A percentile compares a stretch with the other conserved stretches of the same genome.
Evolutionary conservation across 35 echinoderm and acorn worm genomes (phyloP).

Genomic region (Apostichopus japonicus): DNA sequence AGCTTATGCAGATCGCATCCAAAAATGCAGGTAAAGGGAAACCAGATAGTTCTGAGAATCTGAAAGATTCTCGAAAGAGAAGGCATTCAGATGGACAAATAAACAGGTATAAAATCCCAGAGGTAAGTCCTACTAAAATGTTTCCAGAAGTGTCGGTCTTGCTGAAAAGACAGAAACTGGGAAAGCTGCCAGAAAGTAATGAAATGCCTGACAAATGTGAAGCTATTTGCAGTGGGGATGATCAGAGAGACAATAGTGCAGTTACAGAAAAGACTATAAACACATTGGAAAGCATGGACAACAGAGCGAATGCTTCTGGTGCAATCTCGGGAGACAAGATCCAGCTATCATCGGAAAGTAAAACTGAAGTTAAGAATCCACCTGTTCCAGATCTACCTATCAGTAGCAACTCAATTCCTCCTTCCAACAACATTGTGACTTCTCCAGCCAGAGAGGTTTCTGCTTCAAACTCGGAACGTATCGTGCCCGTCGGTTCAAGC

Average conservation of each 20-base stretch:
- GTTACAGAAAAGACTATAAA: neutral
- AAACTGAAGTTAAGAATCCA: too few relatives aligned
- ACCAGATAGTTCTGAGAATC: neutral
- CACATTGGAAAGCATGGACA: neutral
- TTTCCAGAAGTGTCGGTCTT: neutral
- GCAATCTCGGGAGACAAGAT: neutral
- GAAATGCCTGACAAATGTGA: neutral
- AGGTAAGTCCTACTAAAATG: neutral
- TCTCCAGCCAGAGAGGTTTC: too few relatives aligned
- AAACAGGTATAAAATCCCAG: neutral
- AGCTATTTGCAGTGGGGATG: neutral
- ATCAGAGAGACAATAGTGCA: neutral
- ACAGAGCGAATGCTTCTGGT: neutral
- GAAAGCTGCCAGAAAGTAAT: neutral
- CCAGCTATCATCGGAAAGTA: neutral
- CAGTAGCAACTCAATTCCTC: neutral
- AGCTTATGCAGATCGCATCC: slow-evolving; percentile 12
- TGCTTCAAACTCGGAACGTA: too few relatives aligned
- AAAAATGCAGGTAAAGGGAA: slow-evolving; percentile 14
- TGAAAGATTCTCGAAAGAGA: slow-evolving; percentile 6
- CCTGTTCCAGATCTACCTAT: neutral
- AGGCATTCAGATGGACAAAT: slow-evolving; percentile 36
- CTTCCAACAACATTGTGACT: neutral
- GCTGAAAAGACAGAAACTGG: slow-evolving; percentile 11
- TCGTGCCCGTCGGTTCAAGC: too few relatives aligned